Conservation (phyloP, 1,140 invertebrate species). For the Zaprionus gabonicus region DNA sequence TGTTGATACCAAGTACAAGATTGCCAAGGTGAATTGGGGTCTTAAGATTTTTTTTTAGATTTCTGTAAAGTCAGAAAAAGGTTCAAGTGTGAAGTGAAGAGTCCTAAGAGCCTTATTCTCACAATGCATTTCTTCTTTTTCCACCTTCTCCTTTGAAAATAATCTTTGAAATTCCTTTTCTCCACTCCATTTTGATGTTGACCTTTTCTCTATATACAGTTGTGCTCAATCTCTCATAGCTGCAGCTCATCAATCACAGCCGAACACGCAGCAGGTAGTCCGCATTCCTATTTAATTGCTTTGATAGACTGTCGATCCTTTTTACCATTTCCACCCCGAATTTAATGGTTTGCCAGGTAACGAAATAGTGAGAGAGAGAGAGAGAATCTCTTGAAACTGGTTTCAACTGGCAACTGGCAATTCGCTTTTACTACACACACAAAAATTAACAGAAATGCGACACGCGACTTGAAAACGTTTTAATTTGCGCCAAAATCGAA, state of each 20-base stretch:
- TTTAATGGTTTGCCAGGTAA: conserved; percentile 34
- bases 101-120: neutral
- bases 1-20: neutral
- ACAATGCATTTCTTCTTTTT: neutral
- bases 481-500: conserved; percentile 26
- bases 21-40: neutral
- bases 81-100: neutral
- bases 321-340: conserved; percentile 11
- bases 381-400: conserved; percentile 7
- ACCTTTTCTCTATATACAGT: conserved; percentile 23
- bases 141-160: neutral
- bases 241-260: conserved; percentile 11
- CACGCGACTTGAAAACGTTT: conserved; percentile 34
- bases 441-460: conserved; percentile 34
- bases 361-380: neutral
- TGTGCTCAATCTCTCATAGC: neutral
- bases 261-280: conserved; percentile 28
- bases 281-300: conserved; percentile 16
- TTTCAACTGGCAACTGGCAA: conserved; percentile 11
- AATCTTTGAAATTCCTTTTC: neutral
- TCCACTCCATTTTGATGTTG: neutral
- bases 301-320: conserved; percentile 11
- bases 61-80: neutral
- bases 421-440: conserved; percentile 12
- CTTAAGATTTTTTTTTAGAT: neutral